Percentiles rank a stretch among this genome's conserved stretches.
Conservation (phyloP, 2,113 vertebrate genomes). For the Eurypyga helias region DNA sequence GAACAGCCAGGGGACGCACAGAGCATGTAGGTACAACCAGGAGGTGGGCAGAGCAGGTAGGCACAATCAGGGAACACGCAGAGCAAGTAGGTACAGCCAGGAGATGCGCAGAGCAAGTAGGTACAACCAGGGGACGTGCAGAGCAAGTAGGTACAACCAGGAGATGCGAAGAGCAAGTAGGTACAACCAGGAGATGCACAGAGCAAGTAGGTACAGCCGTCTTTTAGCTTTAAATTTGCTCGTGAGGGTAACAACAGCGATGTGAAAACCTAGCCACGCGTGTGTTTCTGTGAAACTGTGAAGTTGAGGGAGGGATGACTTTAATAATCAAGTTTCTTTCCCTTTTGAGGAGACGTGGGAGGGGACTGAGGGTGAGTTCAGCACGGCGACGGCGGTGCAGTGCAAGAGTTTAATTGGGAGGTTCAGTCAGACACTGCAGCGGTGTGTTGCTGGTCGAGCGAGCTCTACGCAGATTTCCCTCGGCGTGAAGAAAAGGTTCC, state of each 20-base stretch:
- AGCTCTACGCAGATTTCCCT: neutral
- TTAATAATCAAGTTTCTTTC: neutral
- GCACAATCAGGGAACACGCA: too few relatives aligned
- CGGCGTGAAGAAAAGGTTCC: neutral
- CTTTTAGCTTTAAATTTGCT: neutral
- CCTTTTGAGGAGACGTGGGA: neutral
- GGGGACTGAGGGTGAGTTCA: neutral
- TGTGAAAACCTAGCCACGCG: neutral
- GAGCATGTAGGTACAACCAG: too few relatives aligned
- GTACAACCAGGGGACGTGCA: too few relatives aligned
- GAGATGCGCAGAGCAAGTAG: too few relatives aligned
- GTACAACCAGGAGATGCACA: neutral
- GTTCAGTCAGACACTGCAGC: neutral
- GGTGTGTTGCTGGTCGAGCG: neutral
- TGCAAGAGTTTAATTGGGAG: neutral
- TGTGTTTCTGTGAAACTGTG: neutral
- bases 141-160: too few relatives aligned
- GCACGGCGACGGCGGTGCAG: neutral
- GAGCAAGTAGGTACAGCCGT: neutral
- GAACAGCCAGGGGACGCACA: too few relatives aligned
- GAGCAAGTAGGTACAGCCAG: too few relatives aligned
- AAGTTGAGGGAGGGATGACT: neutral
- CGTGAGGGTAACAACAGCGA: neutral
- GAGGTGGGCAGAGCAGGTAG: too few relatives aligned
- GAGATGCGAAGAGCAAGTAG: too few relatives aligned